Conservation (phyloP, 2,797 vertebrate species). For the Helarctos malayanus region DNA sequence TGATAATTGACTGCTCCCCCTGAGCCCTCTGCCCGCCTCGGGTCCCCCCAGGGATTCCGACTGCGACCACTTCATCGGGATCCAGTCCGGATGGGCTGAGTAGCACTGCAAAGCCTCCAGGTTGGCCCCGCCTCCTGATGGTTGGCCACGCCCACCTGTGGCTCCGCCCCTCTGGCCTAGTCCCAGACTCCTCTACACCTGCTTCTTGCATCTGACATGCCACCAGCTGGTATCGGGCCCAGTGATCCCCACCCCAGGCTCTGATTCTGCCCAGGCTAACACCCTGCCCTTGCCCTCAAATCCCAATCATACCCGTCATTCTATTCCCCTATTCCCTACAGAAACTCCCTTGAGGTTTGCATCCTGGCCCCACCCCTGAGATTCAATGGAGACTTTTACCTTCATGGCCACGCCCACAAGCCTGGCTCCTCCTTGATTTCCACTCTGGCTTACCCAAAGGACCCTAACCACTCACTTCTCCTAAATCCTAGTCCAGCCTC, state of each 20-base stretch:
- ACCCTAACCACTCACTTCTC: not conserved
- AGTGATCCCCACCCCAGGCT: not conserved
- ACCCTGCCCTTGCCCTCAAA: not conserved
- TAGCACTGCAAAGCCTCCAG: not conserved
- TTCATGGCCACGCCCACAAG: not conserved
- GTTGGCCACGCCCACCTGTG: not conserved
- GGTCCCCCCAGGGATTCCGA: not conserved
- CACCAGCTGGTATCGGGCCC: not conserved
- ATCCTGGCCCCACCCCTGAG: not conserved
- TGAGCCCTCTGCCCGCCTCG: not conserved
- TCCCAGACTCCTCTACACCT: rapidly evolving
- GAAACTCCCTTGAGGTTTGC: not conserved
- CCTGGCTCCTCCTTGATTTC: not conserved
- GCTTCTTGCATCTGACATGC: not conserved
- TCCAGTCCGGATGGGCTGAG: not conserved
- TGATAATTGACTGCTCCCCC: not conserved
- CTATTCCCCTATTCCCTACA: not conserved
- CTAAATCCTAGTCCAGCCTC: not conserved
- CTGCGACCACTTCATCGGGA: not conserved
- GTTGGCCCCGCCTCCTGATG: not conserved
- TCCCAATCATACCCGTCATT: not conserved
- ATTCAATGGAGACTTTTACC: not conserved
- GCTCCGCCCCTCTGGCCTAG: not conserved
- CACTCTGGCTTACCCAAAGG: rapidly evolving
- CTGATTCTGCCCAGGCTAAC: not conserved